phyloP scores from a whole-genome alignment of 2,888 invertebrate species.

The Bimastos eiseni region DNA sequence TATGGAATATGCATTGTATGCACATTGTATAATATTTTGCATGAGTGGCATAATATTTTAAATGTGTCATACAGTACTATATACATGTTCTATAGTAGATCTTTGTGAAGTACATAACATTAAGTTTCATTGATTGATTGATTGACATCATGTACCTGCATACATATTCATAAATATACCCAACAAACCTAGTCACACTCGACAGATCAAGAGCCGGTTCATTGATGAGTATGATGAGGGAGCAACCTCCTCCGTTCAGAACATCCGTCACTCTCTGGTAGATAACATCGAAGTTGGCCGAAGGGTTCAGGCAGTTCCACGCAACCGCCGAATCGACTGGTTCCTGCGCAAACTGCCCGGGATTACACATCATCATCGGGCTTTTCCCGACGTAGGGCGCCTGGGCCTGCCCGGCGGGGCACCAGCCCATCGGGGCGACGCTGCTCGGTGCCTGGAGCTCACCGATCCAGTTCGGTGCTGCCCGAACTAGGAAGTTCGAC shows the following conservation, averaged over 20 bases:
- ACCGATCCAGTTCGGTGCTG: neutral
- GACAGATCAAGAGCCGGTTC: neutral
- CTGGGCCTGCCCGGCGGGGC: neutral
- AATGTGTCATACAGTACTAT: too few species aligned
- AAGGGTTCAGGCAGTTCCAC: slow-evolving; percentile 9
- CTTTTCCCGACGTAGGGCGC: neutral
- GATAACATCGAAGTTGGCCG: neutral
- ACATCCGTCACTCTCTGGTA: slow-evolving; percentile 13
- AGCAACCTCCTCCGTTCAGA: neutral
- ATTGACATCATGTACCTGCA: too few species aligned
- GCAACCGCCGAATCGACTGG: neutral
- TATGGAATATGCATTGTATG: too few species aligned
- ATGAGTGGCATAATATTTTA: too few species aligned
- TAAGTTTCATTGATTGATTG: too few species aligned
- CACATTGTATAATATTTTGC: too few species aligned
- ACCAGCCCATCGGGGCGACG: neutral
- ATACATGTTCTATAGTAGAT: too few species aligned
- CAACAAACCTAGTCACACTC: neutral
- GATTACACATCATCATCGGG: slow-evolving; percentile 22
- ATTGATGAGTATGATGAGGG: neutral
- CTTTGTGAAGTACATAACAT: too few species aligned
- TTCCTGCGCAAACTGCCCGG: neutral
- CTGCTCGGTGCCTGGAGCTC: neutral
- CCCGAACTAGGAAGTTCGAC: neutral
- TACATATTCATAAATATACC: too few species aligned